A percentile compares a stretch with the other conserved stretches of the same genome.
Evolutionary conservation across 2,113 vertebrate genomes (phyloP).

Genomic region (Bubalus kerabau): DNA sequence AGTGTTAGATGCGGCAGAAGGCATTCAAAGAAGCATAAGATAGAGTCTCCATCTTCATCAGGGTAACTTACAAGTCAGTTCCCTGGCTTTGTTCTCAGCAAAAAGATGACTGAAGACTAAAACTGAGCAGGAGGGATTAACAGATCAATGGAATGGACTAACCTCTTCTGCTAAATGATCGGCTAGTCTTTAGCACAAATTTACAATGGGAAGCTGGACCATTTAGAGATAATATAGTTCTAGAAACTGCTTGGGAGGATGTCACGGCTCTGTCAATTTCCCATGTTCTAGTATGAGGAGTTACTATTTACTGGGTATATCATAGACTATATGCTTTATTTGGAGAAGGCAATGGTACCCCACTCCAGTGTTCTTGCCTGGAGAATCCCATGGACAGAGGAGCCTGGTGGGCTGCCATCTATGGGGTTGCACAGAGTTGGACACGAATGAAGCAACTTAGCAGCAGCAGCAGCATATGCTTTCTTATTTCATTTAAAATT

Average conservation of each 20-base stretch:
- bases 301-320: not conserved
- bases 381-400: no score
- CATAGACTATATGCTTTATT: no score
- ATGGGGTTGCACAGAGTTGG: no score
- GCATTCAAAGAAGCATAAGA: not conserved
- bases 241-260: not conserved
- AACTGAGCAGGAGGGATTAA: not conserved
- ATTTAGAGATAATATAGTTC: not conserved
- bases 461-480: not conserved
- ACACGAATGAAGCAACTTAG: no score
- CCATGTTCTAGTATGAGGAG: not conserved
- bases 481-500: not conserved
- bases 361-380: no score
- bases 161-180: not conserved
- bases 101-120: not conserved
- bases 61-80: not conserved
- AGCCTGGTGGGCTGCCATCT: no score
- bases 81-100: not conserved
- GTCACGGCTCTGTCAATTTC: not conserved
- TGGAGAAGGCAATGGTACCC: no score
- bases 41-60: not conserved
- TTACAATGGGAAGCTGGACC: not conserved
- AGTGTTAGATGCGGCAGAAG: not conserved
- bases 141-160: not conserved
- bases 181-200: not conserved